phyloP scores from a whole-genome alignment of 2,888 invertebrate genomes.

The Tetragonisca angustula region DNA sequence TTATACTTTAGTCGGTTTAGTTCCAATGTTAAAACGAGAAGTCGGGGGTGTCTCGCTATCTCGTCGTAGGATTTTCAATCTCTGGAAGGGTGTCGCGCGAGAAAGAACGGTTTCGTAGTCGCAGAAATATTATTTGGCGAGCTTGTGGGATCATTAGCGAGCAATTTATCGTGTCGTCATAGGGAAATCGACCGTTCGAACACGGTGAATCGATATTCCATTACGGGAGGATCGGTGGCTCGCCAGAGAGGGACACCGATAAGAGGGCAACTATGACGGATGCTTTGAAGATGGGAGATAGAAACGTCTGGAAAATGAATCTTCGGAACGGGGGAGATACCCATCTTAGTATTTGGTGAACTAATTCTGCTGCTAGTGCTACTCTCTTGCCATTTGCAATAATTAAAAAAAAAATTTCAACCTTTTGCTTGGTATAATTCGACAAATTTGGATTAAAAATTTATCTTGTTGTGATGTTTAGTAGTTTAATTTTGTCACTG shows the following conservation, averaged over 20 bases:
- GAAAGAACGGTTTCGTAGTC: background rate
- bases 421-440: too few relatives aligned
- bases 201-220: conserved; percentile 55
- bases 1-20: too few relatives aligned
- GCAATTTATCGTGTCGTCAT: conserved; percentile 43
- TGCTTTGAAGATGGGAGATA: conserved; percentile 38
- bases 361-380: too few relatives aligned
- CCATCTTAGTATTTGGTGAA: background rate
- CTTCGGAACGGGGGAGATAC: background rate
- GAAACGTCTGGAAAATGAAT: conserved; percentile 42
- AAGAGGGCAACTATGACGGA: conserved; percentile 24
- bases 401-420: background rate
- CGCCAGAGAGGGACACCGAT: conserved; percentile 20
- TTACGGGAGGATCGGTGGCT: conserved; percentile 31
- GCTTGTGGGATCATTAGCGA: conserved; percentile 27
- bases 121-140: conserved; percentile 21
- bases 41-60: background rate
- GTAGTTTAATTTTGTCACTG: too few relatives aligned
- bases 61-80: background rate
- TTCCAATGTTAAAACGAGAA: background rate
- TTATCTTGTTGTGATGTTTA: too few relatives aligned
- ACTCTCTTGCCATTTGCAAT: too few relatives aligned
- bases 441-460: too few relatives aligned
- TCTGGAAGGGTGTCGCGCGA: background rate
- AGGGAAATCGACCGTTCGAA: conserved; percentile 21